These are phyloP conservation scores for Amphipoea oculea DNA, from an alignment of 2,888 invertebrate species.

Conservation along the genomic window DNA sequence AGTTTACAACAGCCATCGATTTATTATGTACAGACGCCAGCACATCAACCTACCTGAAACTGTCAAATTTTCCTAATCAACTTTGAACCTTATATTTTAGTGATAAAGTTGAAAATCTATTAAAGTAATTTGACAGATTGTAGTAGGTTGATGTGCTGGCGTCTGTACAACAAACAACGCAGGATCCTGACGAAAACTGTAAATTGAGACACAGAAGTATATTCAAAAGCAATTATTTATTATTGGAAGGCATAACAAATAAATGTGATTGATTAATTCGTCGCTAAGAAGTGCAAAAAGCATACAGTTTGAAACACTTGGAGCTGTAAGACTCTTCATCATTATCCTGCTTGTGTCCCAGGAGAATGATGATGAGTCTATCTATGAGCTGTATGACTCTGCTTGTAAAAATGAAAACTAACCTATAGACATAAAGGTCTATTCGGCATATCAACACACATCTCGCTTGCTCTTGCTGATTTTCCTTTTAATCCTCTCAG, in stretches of 20 bases:
- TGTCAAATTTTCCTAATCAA: too few species aligned
- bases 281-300: neutral
- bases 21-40: neutral
- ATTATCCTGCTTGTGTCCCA: too few species aligned
- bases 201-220: neutral
- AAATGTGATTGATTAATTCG: neutral
- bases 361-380: neutral
- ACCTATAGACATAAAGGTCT: neutral
- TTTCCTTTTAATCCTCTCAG: constrained; percentile 86
- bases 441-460: constrained; percentile 33
- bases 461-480: constrained; percentile 80
- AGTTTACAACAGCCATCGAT: neutral
- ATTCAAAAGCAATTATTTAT: neutral
- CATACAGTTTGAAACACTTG: neutral
- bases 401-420: neutral
- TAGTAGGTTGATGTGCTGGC: too few species aligned
- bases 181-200: neutral
- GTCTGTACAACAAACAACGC: neutral
- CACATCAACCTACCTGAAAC: too few species aligned
- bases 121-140: too few species aligned
- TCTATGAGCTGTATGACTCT: neutral
- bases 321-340: neutral
- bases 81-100: too few species aligned
- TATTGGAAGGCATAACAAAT: neutral
- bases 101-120: too few species aligned